Conservation (phyloP, 2,888 invertebrate species). For the Drosophila melanosoma region DNA sequence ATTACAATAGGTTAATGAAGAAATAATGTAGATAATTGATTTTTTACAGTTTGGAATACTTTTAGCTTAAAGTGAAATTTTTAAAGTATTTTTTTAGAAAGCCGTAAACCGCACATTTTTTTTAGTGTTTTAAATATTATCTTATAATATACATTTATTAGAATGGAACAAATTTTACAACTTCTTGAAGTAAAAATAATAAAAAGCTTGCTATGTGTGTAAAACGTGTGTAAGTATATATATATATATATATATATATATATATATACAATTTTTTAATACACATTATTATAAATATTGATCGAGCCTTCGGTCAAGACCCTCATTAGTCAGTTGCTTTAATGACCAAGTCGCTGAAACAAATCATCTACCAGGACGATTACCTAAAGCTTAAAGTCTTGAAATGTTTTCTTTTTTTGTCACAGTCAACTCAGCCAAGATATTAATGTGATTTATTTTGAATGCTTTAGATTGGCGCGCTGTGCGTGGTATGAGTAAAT, state of each 20-base stretch:
- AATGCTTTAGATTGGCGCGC: slow-evolving; percentile 42
- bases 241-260: no score
- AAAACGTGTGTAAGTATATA: background rate
- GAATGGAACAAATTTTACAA: background rate
- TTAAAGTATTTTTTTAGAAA: background rate
- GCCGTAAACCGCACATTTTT: background rate
- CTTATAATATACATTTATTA: background rate
- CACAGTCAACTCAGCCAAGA: slow-evolving; percentile 58
- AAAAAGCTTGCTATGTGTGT: background rate
- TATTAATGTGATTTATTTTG: slow-evolving; percentile 74
- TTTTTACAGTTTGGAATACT: background rate
- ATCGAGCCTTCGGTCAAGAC: background rate
- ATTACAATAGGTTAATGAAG: background rate
- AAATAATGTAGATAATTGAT: background rate
- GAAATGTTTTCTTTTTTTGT: slow-evolving; percentile 32
- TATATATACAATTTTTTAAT: background rate
- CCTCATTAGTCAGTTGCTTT: background rate
- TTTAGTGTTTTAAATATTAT: background rate
- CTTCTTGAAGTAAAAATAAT: background rate
- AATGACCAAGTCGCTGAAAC: background rate
- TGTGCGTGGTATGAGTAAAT: slow-evolving; percentile 19
- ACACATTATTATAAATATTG: background rate
- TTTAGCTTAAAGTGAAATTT: background rate
- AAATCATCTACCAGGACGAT: background rate
- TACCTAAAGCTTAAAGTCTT: slow-evolving; percentile 36